Evolutionary conservation across 2,797 vertebrate species (phyloP).

Genomic region (Lophius americanus): DNA sequence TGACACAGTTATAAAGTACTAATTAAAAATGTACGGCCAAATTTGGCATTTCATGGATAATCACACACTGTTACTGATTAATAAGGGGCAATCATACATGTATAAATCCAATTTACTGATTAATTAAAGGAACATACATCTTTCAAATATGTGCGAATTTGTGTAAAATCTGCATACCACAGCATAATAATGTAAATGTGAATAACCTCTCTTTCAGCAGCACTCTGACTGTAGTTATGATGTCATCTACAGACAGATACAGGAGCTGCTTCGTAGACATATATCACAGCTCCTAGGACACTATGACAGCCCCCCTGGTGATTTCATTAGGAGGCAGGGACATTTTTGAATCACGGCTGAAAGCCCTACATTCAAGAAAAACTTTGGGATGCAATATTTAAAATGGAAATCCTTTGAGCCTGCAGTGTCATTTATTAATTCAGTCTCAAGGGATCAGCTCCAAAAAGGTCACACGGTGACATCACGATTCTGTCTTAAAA

Average conservation of each 20-base stretch:
- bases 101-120: background rate
- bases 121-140: background rate
- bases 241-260: conserved; percentile 34
- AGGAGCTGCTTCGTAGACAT: conserved; percentile 38
- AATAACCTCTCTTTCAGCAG: conserved; percentile 6
- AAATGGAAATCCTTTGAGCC: conserved; percentile 43
- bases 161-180: background rate
- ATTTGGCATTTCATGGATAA: background rate
- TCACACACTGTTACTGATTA: background rate
- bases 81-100: background rate
- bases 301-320: conserved; percentile 33
- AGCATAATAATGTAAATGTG: background rate
- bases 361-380: conserved; percentile 36
- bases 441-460: conserved; percentile 37
- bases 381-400: conserved; percentile 51
- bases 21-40: background rate
- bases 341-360: conserved; percentile 43
- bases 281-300: conserved; percentile 43
- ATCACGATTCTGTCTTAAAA: conserved; percentile 33
- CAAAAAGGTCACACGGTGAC: conserved; percentile 61
- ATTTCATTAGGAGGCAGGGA: conserved; percentile 36
- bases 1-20: background rate
- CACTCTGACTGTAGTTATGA: conserved; percentile 29
- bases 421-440: conserved; percentile 47
- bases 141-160: background rate